Evolutionary conservation across 2,797 vertebrate species (phyloP), one percentile per base, ranked within the genome.

Genomic region (Ataeniobius toweri): DNA sequence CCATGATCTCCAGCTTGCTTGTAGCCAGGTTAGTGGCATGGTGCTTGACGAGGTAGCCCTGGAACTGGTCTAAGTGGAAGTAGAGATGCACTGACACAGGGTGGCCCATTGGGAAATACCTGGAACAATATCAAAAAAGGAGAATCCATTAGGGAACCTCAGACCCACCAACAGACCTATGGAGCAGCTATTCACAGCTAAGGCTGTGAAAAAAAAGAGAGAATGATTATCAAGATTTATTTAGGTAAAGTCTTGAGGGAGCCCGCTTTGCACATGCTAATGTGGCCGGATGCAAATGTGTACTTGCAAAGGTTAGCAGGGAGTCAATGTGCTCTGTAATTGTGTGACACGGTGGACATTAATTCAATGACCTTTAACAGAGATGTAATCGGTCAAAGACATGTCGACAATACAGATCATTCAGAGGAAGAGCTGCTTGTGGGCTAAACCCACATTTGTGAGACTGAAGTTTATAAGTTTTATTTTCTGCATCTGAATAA

Each of bases 21-120:
- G 97, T 97, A 31, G 97, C 98, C 94, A 99, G 93, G 70, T 99
- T 99, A 80, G 98, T 99, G 31, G 97, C 97, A 0, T 98, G 98
- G 83, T 99, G 97, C 83, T 94, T 96, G 87, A 99, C 92, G 71
- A 99, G 94, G 92, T 99, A 99, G 83, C 98, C 98, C 91, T 99
- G 98, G 94, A 99, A 99, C 87, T 96, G 97, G 91, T 99, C 98
- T 1, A 97, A 95, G 39, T 97, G 96, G 95, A 99, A 99, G 95
- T 99, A 99, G 86, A 98, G 94, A 85, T 99, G 97, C 90, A 99
- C 95, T 0, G 98, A 98, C 26, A 97, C 96, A 0, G 97, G 97
- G 83, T 98, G 96, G 87, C 98, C 98, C 97, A 98, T 97, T 22
- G 97, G 95, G 83, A 98, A 98, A 89, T 98, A 99, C 92, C 98